These are phyloP conservation scores for Drosophila tsacasi DNA, from an alignment of 1,140 invertebrate genomes.

Conservation along the genomic window DNA sequence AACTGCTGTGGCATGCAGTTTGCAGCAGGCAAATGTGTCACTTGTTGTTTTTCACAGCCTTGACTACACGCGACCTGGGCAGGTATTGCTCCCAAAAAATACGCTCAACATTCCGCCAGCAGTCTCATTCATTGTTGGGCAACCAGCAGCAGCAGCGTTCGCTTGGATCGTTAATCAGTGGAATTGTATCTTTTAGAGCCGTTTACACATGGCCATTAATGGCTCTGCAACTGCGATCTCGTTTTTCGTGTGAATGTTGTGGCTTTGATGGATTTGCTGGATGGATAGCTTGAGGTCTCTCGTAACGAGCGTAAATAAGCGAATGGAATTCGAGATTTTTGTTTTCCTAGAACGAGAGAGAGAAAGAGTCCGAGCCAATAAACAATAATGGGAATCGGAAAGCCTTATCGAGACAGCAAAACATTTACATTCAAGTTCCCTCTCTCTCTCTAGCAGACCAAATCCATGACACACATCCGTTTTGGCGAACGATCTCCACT, in stretches of 20 bases:
- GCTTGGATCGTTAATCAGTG: constrained; percentile 28
- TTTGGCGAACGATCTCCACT: constrained; percentile 32
- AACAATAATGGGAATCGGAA: constrained; percentile 44
- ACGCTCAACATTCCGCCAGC: constrained; percentile 20
- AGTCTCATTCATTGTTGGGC: constrained; percentile 19
- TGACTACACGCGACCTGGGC: constrained; percentile 42
- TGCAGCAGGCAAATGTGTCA: constrained; percentile 30
- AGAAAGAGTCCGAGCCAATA: constrained; percentile 18
- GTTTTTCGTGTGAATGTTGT: constrained; percentile 51
- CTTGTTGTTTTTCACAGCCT: constrained; percentile 32
- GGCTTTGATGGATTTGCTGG: constrained; percentile 27
- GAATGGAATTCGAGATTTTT: constrained; percentile 40
- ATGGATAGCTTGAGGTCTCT: constrained; percentile 21
- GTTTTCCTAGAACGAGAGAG: constrained; percentile 27
- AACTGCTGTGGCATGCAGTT: constrained; percentile 37
- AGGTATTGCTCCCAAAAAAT: constrained; percentile 32
- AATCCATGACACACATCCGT: constrained; percentile 59
- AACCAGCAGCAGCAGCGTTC: neutral
- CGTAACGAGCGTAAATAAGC: constrained; percentile 44
- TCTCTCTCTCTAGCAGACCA: constrained; percentile 7
- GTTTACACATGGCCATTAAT: constrained; percentile 40
- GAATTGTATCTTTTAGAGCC: constrained; percentile 35
- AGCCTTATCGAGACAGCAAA: constrained; percentile 15
- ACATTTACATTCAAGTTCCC: constrained; percentile 5
- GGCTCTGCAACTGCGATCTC: constrained; percentile 37